Percentiles rank a stretch among this genome's conserved stretches.
Conservation (phyloP, 1,140 invertebrate genomes). For the Wasmannia auropunctata region DNA sequence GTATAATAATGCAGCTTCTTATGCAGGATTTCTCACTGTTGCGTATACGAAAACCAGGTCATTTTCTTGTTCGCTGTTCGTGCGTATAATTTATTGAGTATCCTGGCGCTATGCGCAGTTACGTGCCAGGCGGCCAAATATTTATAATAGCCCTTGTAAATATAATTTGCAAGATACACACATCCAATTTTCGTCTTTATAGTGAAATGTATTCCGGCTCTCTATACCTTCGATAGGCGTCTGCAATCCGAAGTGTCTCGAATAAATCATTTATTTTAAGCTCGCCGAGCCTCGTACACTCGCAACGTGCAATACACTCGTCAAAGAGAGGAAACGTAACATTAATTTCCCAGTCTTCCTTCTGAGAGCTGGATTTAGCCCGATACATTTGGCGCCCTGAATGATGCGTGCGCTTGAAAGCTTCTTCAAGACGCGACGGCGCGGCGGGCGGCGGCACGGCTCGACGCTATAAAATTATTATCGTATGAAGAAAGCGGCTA, state of each 20-base stretch:
- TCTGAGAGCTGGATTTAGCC: conserved; percentile 47
- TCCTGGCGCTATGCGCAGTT: not conserved
- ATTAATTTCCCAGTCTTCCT: conserved; percentile 47
- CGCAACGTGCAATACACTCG: conserved; percentile 7
- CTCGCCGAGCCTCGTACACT: not conserved
- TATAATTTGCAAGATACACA: conserved; percentile 25
- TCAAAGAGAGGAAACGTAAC: not conserved
- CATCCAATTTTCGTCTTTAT: not conserved
- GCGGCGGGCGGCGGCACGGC: too few species aligned
- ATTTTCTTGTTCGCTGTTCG: not conserved
- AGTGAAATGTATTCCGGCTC: not conserved
- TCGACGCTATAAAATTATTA: conserved; percentile 47
- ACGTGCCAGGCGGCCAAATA: conserved; percentile 7
- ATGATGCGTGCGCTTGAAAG: conserved; percentile 45
- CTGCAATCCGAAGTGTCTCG: not conserved
- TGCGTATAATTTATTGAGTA: conserved; percentile 12
- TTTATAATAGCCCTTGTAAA: conserved; percentile 34
- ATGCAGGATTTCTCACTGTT: not conserved
- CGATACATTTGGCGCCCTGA: conserved; percentile 12
- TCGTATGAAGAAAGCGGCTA: not conserved
- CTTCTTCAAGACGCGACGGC: not conserved
- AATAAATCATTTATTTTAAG: conserved; percentile 67
- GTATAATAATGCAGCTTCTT: not conserved
- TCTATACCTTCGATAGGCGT: conserved; percentile 11
- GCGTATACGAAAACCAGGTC: not conserved